Base-by-base conservation (phyloP, 2,797 vertebrate genomes). In the Coccyzus lansbergi region DNA sequence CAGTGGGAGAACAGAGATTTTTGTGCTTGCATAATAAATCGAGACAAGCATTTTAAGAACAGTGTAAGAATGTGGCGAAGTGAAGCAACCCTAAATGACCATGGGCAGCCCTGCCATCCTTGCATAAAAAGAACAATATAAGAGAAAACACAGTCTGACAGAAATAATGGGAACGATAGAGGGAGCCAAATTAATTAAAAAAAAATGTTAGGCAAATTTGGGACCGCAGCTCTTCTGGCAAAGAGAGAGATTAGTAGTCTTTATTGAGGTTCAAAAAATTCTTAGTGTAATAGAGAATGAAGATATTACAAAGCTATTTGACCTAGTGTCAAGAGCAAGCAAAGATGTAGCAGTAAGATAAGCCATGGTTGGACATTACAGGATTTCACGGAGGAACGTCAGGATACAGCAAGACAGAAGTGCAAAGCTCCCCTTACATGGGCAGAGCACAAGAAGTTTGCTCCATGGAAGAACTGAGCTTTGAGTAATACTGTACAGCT, bases 181-280 rank as follows among this genome's bases (percentile, higher is more conserved):
- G 95, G 96, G 95, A 95, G 94, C 94, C 94, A 97, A 97, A 97
- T 96, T 97, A 97, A 95, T 95, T 96, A 24, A 62, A 95, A 96
- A 96, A 96, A 97, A 95, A 72, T 15, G 1, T 44, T 76, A 83
- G 38, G 79, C 79, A 94, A 95, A 97, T 97, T 88, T 78, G 78
- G 82, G 58, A 89, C 67, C 2, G 1, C 22, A 77, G 63, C 67
- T 81, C 78, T 83, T 95, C 86, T 75, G 94, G 62, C 28, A 93
- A 92, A 71, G 95, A 63, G 62, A 94, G 71, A 92, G 77, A 89
- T 95, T 79, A 65, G 64, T 55, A 91, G 60, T 77, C 70, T 92
- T 96, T 80, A 76, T 90, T 96, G 94, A 92, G 63, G 95, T 81
- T 95, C 93, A 91, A 77, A 72, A 48, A 79, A 71, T 76, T 83